Evolutionary conservation across 2,113 vertebrate species (phyloP), one percentile per base, ranked within the genome.

Genomic region (Taxidea taxus): DNA sequence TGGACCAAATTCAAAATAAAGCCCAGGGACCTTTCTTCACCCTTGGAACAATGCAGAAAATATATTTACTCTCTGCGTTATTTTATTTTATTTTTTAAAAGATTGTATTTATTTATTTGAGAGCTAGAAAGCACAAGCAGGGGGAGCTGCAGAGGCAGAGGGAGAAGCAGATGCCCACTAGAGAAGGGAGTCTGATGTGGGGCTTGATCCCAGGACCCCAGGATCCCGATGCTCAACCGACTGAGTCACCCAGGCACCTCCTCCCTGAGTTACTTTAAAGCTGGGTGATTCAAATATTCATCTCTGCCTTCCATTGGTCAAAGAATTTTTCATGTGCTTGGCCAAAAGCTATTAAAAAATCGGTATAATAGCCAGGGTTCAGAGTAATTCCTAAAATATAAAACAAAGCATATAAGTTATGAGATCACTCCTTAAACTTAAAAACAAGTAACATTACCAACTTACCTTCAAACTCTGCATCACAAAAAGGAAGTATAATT

Each of bases 271-370:
- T 95, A 82, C 39, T 62, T 83, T 62, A 68, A 93, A 37, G 27
- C 11, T 70, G 44, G 8, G 7, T 47, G 37, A 82, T 89, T 90
- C 60, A 94, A 58, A 90, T 91, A 90, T n/a, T 84, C 70, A 68
- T 49, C 51, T 94, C 68, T 97, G 4, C 90, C 42, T 86, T 86
- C 47, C 29, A 51, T 92, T 58, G 68, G 18, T 85, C 27, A 96
- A 95, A 80, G 51, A 64, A 60, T 70, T 91, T 74, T 87, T 87
- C 74, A 93, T 37, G 44, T 23, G 7, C 21, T 92, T 70, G n/a
- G 37, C 51, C 25, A 85, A 94, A 92, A 68, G 44, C 58, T 94
- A 78, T 70, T 90, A n/a, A 96, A 94, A 97, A 54, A 82, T 70
- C 37, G 77, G 66, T 39, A 49, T 49, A 47, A 56, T 37, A 92